These are phyloP conservation scores for Athene cunicularia DNA, from an alignment of 2,113 vertebrate genomes.

Conservation along the genomic window DNA sequence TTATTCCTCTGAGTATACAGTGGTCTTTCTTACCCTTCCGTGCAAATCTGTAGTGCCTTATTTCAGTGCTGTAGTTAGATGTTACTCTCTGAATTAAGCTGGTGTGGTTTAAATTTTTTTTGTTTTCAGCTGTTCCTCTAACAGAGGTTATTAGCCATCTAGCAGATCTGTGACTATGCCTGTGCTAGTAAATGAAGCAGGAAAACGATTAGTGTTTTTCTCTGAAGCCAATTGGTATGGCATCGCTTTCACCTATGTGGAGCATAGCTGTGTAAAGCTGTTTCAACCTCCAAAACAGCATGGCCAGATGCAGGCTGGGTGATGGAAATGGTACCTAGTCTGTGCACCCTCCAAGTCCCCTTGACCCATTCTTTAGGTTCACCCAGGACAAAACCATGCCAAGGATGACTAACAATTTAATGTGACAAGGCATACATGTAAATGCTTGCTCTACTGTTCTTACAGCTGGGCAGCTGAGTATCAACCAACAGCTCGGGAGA, in stretches of 20 bases:
- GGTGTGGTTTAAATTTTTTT: background rate
- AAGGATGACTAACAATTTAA: background rate
- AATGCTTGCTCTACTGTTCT: background rate
- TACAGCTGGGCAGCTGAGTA: background rate
- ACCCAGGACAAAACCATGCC: background rate
- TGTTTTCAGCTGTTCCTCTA: background rate
- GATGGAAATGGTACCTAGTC: background rate
- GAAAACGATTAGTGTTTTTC: background rate
- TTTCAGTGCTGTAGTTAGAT: background rate
- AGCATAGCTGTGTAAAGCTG: background rate
- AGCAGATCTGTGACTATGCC: background rate
- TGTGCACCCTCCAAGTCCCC: background rate
- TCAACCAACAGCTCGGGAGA: background rate
- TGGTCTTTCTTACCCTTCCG: background rate
- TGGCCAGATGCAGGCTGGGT: background rate
- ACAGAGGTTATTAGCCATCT: background rate
- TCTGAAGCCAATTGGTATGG: background rate
- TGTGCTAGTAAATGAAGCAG: background rate
- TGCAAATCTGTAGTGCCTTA: background rate
- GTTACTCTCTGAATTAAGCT: background rate
- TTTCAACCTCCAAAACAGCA: background rate
- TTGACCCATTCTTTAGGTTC: background rate
- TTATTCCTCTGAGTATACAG: background rate
- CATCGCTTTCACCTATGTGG: accelerated
- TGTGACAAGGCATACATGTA: background rate